Percentiles rank a stretch among this genome's conserved stretches.
Conservation (phyloP, 2,797 vertebrate genomes). For the Myotis daubentonii region DNA sequence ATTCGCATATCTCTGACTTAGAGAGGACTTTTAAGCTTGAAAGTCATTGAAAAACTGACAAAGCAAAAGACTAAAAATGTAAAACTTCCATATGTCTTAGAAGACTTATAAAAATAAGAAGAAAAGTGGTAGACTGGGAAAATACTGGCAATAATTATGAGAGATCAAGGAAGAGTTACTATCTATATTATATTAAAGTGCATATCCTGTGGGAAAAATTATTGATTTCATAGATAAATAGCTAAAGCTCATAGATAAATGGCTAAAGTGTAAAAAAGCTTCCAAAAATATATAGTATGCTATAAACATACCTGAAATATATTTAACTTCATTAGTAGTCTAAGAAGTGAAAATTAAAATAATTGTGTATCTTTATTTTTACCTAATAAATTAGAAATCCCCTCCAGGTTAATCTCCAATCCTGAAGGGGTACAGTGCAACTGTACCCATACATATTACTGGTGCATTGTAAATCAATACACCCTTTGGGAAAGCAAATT, state of each 20-base stretch:
- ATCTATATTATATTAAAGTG: background rate
- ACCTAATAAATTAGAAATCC: background rate
- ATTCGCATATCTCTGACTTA: background rate
- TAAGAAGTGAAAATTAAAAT: constrained; percentile 42
- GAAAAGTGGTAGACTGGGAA: background rate
- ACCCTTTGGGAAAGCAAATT: constrained; percentile 38
- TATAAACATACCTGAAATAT: constrained; percentile 3
- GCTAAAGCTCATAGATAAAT: constrained; percentile 4
- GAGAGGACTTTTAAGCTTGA: constrained; percentile 38
- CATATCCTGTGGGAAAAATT: background rate
- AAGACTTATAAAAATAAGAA: constrained; percentile 31
- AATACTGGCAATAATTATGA: constrained; percentile 36
- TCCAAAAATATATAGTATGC: background rate
- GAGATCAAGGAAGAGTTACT: background rate
- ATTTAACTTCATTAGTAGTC: constrained; percentile 15
- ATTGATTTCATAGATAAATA: background rate
- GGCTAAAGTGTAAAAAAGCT: constrained; percentile 9
- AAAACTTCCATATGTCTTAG: constrained; percentile 25
- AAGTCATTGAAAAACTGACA: constrained; percentile 38
- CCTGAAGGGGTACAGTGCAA: background rate
- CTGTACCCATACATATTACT: background rate
- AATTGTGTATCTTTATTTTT: background rate
- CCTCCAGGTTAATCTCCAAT: background rate
- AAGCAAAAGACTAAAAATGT: constrained; percentile 45
- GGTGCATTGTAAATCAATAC: background rate